phyloP scores from a whole-genome alignment of 2,888 invertebrate genomes.

The Phortica okadai region DNA sequence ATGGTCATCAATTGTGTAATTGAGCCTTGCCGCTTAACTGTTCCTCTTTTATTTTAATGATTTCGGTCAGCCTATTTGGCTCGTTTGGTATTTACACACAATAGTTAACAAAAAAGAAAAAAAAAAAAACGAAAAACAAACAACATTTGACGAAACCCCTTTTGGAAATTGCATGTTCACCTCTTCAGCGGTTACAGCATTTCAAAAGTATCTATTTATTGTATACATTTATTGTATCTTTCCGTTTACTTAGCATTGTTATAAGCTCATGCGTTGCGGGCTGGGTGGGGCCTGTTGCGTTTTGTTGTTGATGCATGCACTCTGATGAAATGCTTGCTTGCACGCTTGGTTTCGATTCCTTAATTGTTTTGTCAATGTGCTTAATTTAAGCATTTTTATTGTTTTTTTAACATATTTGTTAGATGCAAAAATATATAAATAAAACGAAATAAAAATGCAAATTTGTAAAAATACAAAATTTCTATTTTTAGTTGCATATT shows the following conservation, averaged over 20 bases:
- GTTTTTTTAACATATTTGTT: neutral
- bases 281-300: neutral
- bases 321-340: constrained; percentile 54
- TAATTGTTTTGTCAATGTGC: constrained; percentile 67
- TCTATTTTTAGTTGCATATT: too few species aligned
- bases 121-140: too few species aligned
- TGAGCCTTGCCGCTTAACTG: constrained; percentile 50
- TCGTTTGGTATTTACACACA: too few species aligned
- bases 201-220: constrained; percentile 34
- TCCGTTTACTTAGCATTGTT: neutral
- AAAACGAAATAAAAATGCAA: neutral
- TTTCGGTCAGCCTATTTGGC: constrained; percentile 4
- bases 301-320: neutral
- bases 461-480: neutral
- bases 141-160: constrained; percentile 23
- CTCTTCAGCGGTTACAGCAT: constrained; percentile 64
- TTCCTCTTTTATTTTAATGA: constrained; percentile 17
- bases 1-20: constrained; percentile 68
- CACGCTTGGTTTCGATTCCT: constrained; percentile 60
- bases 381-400: constrained; percentile 32
- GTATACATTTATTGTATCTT: neutral
- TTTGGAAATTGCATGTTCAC: constrained; percentile 62
- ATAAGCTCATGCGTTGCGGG: neutral
- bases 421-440: constrained; percentile 13
- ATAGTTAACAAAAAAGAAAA: too few species aligned